Evolutionary conservation across 2,113 vertebrate genomes (phyloP).

Genomic region (Menura novaehollandiae): DNA sequence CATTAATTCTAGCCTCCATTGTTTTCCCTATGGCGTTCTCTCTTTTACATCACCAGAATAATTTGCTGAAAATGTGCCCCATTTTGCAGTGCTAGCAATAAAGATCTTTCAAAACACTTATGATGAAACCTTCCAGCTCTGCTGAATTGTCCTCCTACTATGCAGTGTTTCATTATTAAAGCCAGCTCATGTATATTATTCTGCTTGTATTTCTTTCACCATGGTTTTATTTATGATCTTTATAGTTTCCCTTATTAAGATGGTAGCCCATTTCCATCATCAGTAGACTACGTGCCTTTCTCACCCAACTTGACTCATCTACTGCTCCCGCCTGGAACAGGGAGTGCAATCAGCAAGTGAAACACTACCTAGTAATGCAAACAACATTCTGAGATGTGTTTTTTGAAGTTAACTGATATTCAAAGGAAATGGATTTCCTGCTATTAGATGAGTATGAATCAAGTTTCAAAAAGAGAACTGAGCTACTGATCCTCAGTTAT

Average conservation of each 20-base stretch:
- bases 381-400: not conserved
- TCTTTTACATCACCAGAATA: not conserved
- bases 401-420: not conserved
- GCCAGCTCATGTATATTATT: not conserved
- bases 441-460: not conserved
- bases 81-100: not conserved
- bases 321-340: not conserved
- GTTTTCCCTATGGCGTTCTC: not conserved
- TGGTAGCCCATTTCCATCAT: not conserved
- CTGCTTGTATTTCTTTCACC: not conserved
- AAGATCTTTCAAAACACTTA: not conserved
- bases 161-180: not conserved
- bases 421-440: not conserved
- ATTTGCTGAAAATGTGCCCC: not conserved
- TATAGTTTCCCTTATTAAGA: not conserved
- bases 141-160: not conserved
- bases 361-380: not conserved
- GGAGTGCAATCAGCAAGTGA: not conserved
- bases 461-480: not conserved
- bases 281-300: accelerated
- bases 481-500: not conserved
- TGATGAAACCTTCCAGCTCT: not conserved
- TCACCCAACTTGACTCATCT: not conserved
- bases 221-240: not conserved
- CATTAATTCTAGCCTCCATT: not conserved